Evolutionary conservation across 2,797 vertebrate species (phyloP).

Genomic region (Atherinosoma microstoma): DNA sequence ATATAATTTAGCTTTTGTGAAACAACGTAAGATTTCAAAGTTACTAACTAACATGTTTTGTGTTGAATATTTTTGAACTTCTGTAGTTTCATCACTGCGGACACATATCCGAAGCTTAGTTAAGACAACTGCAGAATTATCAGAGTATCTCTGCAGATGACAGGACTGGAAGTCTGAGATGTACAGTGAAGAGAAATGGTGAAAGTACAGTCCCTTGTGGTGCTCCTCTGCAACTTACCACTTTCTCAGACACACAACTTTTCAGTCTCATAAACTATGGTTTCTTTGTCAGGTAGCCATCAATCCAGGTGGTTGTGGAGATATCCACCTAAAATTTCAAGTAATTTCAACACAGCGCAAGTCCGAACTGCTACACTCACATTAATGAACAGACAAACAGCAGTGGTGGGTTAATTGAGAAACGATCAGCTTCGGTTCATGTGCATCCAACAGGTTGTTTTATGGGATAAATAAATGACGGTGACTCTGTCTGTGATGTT

Average conservation of each 20-base stretch:
- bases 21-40: background rate
- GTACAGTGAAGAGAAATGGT: background rate
- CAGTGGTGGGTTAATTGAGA: background rate
- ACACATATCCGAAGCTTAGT: background rate
- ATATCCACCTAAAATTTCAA: background rate
- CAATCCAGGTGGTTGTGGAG: background rate
- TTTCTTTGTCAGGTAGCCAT: background rate
- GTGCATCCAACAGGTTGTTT: background rate
- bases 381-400: background rate
- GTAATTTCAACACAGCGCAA: too few relatives aligned
- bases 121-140: background rate
- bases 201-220: background rate
- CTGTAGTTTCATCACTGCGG: background rate
- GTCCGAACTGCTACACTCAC: too few relatives aligned
- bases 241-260: background rate
- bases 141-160: background rate
- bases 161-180: background rate
- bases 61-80: too few relatives aligned
- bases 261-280: background rate
- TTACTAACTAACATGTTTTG: background rate
- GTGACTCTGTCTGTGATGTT: too few relatives aligned
- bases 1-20: background rate
- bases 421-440: background rate
- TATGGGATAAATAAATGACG: background rate
- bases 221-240: background rate